phyloP scores from a whole-genome alignment of 92 coral and sea anemone genomes.

The Metridium senile region DNA sequence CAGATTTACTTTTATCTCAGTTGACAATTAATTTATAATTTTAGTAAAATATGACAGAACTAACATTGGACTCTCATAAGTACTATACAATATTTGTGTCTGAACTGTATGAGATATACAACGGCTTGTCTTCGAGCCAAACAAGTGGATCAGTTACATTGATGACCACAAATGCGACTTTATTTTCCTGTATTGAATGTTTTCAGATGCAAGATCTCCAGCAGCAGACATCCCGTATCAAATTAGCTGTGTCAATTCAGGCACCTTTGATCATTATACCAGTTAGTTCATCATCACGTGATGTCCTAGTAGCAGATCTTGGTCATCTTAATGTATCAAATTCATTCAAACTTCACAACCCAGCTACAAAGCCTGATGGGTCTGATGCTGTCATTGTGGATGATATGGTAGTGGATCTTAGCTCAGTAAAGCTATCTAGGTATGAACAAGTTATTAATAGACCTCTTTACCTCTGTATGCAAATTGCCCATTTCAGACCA shows the following conservation, averaged over 20 bases:
- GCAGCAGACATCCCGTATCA: slow-evolving; percentile 80
- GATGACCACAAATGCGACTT: too few species aligned
- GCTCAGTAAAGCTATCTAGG: slow-evolving; percentile 89
- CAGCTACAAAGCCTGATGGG: slow-evolving; percentile 63
- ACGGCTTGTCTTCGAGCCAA: too few species aligned
- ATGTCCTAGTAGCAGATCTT: slow-evolving; percentile 85
- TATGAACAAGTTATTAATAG: slow-evolving; percentile 6
- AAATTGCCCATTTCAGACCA: too few species aligned
- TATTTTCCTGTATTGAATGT: too few species aligned
- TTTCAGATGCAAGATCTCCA: slow-evolving; percentile 86
- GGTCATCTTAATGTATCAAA: slow-evolving; percentile 85
- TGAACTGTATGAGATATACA: too few species aligned
- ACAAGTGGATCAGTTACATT: too few species aligned
- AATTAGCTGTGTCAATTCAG: slow-evolving; percentile 81
- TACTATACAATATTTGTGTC: too few species aligned
- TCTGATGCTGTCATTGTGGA: slow-evolving; percentile 86
- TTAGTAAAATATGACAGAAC: too few species aligned
- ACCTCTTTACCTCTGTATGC: not conserved
- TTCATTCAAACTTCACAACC: slow-evolving; percentile 64
- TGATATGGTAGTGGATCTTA: slow-evolving; percentile 83
- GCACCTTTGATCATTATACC: slow-evolving; percentile 93
- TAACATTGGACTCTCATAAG: too few species aligned
- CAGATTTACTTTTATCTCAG: too few species aligned
- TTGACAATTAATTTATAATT: too few species aligned
- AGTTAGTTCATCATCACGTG: slow-evolving; percentile 75